Percentiles rank a stretch among this genome's conserved stretches.
Evolutionary conservation across 2,113 vertebrate genomes (phyloP).

Genomic region (Petrocephalus microphthalmus): DNA sequence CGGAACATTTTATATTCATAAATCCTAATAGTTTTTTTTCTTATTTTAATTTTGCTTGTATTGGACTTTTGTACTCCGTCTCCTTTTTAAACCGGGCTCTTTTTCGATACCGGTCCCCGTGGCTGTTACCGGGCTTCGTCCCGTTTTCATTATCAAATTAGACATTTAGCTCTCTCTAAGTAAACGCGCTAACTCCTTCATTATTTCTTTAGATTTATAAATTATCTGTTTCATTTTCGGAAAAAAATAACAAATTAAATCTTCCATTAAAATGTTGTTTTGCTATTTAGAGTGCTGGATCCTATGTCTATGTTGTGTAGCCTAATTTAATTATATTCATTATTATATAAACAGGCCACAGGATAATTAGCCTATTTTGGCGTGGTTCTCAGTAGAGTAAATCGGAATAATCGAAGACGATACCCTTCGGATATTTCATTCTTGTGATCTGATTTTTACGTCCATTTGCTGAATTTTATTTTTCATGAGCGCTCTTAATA

Average conservation of each 20-base stretch:
- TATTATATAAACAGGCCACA: constrained; percentile 59
- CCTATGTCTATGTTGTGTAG: constrained; percentile 55
- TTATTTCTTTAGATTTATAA: constrained; percentile 35
- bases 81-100: constrained; percentile 48
- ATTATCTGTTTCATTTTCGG: constrained; percentile 41
- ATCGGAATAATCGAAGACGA: constrained; percentile 50
- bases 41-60: constrained; percentile 44
- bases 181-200: constrained; percentile 28
- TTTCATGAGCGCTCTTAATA: not conserved
- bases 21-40: constrained; percentile 45
- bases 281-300: constrained; percentile 51
- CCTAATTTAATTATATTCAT: constrained; percentile 59
- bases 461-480: not conserved
- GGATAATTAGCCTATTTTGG: constrained; percentile 64
- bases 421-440: constrained; percentile 48
- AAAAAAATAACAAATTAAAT: constrained; percentile 59
- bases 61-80: constrained; percentile 44
- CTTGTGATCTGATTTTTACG: constrained; percentile 22
- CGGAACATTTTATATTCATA: constrained; percentile 45
- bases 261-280: constrained; percentile 52
- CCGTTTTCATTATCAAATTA: constrained; percentile 50
- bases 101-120: constrained; percentile 54
- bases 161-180: constrained; percentile 59
- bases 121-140: constrained; percentile 51
- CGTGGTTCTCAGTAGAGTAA: constrained; percentile 51